phyloP scores from a whole-genome alignment of 2,797 vertebrate genomes.

The Catamblyrhynchus diadema region DNA sequence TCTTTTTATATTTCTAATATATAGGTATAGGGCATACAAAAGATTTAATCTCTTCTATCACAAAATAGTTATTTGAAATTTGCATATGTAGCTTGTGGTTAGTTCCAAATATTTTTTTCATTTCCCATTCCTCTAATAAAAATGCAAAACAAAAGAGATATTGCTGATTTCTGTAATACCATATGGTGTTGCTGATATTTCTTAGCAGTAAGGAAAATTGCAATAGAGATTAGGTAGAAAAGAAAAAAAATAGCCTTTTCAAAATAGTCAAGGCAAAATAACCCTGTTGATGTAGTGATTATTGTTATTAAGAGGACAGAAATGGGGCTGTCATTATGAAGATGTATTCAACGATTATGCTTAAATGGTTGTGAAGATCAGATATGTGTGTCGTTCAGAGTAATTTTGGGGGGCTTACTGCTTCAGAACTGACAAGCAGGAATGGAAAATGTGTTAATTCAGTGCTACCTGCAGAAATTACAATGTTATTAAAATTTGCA shows the following conservation, averaged over 20 bases:
- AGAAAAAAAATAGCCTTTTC: constrained; percentile 21
- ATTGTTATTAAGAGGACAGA: constrained; percentile 60
- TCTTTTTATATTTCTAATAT: not conserved
- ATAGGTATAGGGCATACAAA: not conserved
- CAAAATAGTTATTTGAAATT: not conserved
- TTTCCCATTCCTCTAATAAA: not conserved
- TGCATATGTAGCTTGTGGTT: not conserved
- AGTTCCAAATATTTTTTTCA: not conserved
- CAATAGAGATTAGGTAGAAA: not conserved
- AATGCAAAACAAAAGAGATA: not conserved
- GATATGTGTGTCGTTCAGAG: not conserved
- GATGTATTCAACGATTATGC: constrained; percentile 33
- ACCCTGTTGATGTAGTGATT: constrained; percentile 53
- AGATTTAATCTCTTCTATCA: not conserved
- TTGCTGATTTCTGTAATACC: not conserved
- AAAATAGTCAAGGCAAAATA: constrained; percentile 57
- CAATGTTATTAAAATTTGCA: not conserved
- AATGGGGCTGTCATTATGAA: constrained; percentile 64
- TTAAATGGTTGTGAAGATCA: constrained; percentile 55
- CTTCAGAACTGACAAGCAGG: constrained; percentile 39
- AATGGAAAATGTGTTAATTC: constrained; percentile 15
- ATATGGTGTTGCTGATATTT: constrained; percentile 2
- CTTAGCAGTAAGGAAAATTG: constrained; percentile 17
- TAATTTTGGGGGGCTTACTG: constrained; percentile 32
- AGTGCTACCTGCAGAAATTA: constrained; percentile 19